These are phyloP conservation scores for Egretta garzetta DNA, from an alignment of 2,113 vertebrate species.

Conservation along the genomic window DNA sequence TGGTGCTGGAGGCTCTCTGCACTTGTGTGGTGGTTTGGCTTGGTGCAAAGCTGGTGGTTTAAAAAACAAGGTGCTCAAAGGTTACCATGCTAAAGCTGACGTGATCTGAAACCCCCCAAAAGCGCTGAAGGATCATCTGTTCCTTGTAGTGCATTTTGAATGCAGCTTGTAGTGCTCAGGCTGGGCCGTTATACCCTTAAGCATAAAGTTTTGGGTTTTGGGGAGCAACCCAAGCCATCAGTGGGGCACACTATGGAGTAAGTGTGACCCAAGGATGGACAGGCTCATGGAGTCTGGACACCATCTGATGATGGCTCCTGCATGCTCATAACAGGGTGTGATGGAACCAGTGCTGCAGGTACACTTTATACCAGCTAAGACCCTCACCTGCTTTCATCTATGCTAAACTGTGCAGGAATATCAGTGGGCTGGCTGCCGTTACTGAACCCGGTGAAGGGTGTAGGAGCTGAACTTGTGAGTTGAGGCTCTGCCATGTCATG, in stretches of 20 bases:
- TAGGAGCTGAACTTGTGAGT: neutral
- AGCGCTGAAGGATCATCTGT: neutral
- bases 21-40: neutral
- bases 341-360: neutral
- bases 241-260: neutral
- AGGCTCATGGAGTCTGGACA: neutral
- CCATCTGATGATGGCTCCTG: neutral
- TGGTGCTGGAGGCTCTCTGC: neutral
- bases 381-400: neutral
- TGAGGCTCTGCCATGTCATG: neutral
- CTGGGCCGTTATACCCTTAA: neutral
- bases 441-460: neutral
- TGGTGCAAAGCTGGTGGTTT: neutral
- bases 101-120: neutral
- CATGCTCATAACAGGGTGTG: neutral
- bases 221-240: neutral
- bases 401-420: neutral
- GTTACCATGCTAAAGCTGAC: neutral
- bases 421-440: neutral
- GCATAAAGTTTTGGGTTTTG: neutral
- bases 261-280: neutral
- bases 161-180: neutral
- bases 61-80: neutral
- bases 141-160: neutral
- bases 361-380: neutral